Evolutionary conservation across 1,140 invertebrate genomes (phyloP), one percentile per base, ranked within the genome.

Genomic region (Micrasema longulum): DNA sequence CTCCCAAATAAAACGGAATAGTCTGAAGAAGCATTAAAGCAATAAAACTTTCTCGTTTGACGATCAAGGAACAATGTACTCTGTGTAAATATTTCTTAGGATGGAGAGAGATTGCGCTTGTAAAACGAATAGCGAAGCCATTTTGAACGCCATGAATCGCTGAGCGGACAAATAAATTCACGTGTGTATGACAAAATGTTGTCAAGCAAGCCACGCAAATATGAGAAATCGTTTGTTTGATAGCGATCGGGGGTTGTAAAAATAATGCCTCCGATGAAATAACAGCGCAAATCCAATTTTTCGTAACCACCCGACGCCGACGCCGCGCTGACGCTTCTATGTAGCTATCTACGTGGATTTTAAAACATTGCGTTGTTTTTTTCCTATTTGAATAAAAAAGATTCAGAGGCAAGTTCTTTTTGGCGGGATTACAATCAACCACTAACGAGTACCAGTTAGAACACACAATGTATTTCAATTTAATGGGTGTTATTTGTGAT

Each of bases 151-250:
- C 16, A 45, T 64, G 60, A 64, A 64, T 64, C n/a, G 60, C 60
- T 14, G 60, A 64, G 47, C 23, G 60, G 60, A 64, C 60, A 64
- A 64, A 64, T 64, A 64, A 64, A 64, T 38, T 22, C 60, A 0
- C 23, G 22, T 18, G 26, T 64, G n/a, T 47, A 63, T 64, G 60
- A 64, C 60, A 64, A 64, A 31, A 64, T 47, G 60, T 48, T 47
- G 60, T 64, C 60, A 31, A 47, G 41, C 31, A 64, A 45, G 60
- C 60, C 60, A 64, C 60, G 60, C 41, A 47, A 64, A 64, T 47
- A 64, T 64, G 60, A 64, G 60, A 31, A 64, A 64, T 64, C 60
- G 60, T 64, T 47, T 48, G 60, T 64, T 47, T 64, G 60, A 64
- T 64, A 64, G 60, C 41, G 43, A 64, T 64, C 60, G 60, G 31